These are phyloP conservation scores for Mesodorylaimus sp. DNA, from an alignment of 2,888 invertebrate genomes.

Conservation along the genomic window DNA sequence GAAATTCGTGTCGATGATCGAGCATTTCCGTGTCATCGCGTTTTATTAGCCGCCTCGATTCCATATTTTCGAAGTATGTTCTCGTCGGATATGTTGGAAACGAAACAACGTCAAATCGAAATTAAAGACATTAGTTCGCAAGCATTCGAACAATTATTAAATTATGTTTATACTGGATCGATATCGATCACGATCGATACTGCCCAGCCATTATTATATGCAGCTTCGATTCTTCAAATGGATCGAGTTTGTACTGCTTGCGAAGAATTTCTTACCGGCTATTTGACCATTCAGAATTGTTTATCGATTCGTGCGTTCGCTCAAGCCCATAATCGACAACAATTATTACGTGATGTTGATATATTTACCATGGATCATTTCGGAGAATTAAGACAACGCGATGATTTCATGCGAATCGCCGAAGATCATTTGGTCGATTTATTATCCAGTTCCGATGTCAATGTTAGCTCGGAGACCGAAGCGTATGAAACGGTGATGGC, in stretches of 20 bases:
- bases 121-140: constrained; percentile 29
- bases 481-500: constrained; percentile 34
- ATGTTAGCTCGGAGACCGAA: constrained; percentile 15
- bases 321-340: constrained; percentile 30
- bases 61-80: constrained; percentile 38
- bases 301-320: constrained; percentile 35
- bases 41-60: constrained; percentile 34
- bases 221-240: constrained; percentile 35
- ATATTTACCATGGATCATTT: constrained; percentile 20
- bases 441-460: constrained; percentile 17
- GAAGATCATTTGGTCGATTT: constrained; percentile 17
- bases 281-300: constrained; percentile 33
- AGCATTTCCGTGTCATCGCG: constrained; percentile 27
- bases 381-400: constrained; percentile 10
- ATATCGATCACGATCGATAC: constrained; percentile 32
- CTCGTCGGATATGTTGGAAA: constrained; percentile 32
- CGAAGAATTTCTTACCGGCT: constrained; percentile 34
- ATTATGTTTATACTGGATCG: constrained; percentile 35
- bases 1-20: constrained; percentile 9
- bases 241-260: constrained; percentile 34
- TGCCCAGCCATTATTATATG: constrained; percentile 36
- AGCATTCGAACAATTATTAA: constrained; percentile 26
- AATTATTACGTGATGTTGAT: constrained; percentile 17
- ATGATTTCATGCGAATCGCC: constrained; percentile 17
- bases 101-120: constrained; percentile 14